Conservation (phyloP, 2,113 vertebrate species). For the Coreoperca whiteheadi region DNA sequence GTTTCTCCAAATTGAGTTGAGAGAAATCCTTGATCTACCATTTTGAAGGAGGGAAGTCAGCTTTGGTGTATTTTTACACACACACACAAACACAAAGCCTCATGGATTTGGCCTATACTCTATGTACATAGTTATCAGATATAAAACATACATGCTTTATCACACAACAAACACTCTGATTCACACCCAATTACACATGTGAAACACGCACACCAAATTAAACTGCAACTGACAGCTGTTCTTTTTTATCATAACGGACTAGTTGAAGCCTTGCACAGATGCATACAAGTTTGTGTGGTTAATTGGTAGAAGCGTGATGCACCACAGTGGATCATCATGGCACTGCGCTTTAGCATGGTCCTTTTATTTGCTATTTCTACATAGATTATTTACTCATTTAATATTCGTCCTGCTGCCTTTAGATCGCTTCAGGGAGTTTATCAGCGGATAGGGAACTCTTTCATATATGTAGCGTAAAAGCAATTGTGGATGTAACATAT, state of each 20-base stretch:
- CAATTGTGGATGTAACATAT: not conserved
- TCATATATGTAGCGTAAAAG: not conserved
- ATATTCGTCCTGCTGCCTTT: not conserved
- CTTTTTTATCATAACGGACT: not conserved
- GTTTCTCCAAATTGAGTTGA: constrained; percentile 68
- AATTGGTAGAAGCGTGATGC: too few species aligned
- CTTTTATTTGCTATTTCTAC: not conserved
- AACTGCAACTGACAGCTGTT: not conserved
- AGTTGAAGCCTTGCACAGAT: not conserved
- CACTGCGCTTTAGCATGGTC: too few species aligned
- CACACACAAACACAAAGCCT: constrained; percentile 11
- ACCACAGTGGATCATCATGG: not conserved
- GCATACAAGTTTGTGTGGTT: not conserved
- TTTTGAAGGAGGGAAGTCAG: constrained; percentile 67
- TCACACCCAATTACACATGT: not conserved
- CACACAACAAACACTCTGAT: not conserved
- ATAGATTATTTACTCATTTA: not conserved
- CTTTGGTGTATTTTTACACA: constrained; percentile 59
- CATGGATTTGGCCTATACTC: constrained; percentile 17
- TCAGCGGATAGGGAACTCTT: not conserved
- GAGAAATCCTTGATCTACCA: constrained; percentile 73
- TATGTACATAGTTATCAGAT: constrained; percentile 37
- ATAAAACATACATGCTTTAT: constrained; percentile 27
- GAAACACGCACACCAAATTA: not conserved
- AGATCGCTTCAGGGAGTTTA: not conserved